Percentiles rank a stretch among this genome's conserved stretches.
phyloP scores from a whole-genome alignment of 2,113 vertebrate species.

The Clarias macrocephalus region DNA sequence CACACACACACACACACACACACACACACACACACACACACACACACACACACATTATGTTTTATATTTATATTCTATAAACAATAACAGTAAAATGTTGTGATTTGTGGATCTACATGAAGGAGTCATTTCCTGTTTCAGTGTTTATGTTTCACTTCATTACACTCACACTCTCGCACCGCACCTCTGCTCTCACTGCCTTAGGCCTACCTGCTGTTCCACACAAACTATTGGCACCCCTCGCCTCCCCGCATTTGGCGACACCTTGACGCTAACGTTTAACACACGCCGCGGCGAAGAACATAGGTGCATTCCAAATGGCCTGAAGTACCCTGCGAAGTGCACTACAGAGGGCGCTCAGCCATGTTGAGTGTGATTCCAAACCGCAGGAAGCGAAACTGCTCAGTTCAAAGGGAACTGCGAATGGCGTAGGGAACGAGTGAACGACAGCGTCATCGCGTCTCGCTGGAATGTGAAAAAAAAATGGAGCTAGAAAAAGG shows the following conservation, averaged over 20 bases:
- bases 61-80: slow-evolving; percentile 14
- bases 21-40: not conserved
- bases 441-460: too few species aligned
- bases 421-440: too few species aligned
- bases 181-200: not conserved
- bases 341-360: too few species aligned
- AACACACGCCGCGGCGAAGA: not conserved
- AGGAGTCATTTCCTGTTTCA: slow-evolving; percentile 8
- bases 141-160: slow-evolving; percentile 14
- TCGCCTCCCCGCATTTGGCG: not conserved
- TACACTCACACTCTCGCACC: not conserved
- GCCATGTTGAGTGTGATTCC: too few species aligned
- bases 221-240: not conserved
- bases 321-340: too few species aligned
- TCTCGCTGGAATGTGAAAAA: too few species aligned
- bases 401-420: too few species aligned
- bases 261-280: not conserved
- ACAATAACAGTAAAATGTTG: slow-evolving; percentile 9
- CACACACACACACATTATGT: not conserved
- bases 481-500: too few species aligned
- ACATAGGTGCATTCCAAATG: too few species aligned
- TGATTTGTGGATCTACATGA: slow-evolving; percentile 21
- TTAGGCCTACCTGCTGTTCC: not conserved
- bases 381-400: too few species aligned
- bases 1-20: not conserved